Evolutionary conservation across 2,888 invertebrate species (phyloP), one percentile per base, ranked within the genome.

Genomic region (Prosopocoilus inquinatus): DNA sequence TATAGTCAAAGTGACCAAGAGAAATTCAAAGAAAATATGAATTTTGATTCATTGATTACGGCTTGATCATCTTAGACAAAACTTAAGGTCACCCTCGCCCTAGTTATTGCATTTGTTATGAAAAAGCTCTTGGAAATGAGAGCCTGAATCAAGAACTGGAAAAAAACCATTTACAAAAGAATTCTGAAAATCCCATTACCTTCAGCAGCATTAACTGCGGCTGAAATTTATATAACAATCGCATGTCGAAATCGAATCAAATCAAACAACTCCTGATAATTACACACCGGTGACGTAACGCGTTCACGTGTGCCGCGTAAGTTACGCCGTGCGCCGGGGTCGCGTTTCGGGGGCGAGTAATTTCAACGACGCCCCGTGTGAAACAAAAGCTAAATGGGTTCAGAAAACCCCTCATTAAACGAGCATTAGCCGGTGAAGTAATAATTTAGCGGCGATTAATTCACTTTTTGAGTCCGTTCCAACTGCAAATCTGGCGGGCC

Each of bases 241-340:
- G 74, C 75, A 70, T 74, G 75, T 64, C 62, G 62, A 60, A 67
- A 65, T 64, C 62, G 70, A 72, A 73, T 74, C 72, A 73, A 74
- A 74, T 72, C 73, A 73, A 72, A 73, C 67, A 69, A 69, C 56
- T 28, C 20, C 20, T 28, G 60, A 58, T 65, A 63, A 66, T 67
- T 64, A 63, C 58, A 58, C 52, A 54, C 55, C 57, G 58, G 57
- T 64, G 64, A 64, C 64, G 63, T 58, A 58, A 66, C 62, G 63
- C 62, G 61, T 66, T 67, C 70, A 72, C 71, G 72, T 71, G 70
- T 34, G 20, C 33, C 12, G 13, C 50, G 50, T n/a, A n/a, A n/a
- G n/a, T n/a, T n/a, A n/a, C n/a, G n/a, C n/a, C n/a, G n/a, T 50
- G 47, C 50, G 43, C 53, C 57, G 35, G 55, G 50, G 61, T 49